phyloP scores from a whole-genome alignment of 2,888 invertebrate species.

The Orthosia gothica region DNA sequence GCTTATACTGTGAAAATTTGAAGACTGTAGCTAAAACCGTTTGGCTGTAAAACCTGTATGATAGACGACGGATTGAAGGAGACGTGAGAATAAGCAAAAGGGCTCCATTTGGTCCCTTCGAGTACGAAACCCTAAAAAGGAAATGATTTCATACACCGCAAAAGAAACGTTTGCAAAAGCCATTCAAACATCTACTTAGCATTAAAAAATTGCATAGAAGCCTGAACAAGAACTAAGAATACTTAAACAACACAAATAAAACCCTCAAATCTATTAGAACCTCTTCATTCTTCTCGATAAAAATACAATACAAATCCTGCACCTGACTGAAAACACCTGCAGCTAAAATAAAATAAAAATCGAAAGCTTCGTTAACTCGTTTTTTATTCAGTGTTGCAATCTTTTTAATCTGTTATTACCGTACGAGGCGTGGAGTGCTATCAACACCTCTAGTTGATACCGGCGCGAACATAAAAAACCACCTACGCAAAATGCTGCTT shows the following conservation, averaged over 20 bases:
- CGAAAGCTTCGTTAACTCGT: constrained; percentile 40
- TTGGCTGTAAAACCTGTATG: too few species aligned
- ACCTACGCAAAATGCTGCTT: not conserved
- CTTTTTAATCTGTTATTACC: constrained; percentile 59
- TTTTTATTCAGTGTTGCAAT: constrained; percentile 53
- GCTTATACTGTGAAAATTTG: too few species aligned
- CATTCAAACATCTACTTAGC: not conserved
- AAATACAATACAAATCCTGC: constrained; percentile 31
- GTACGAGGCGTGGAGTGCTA: constrained; percentile 35
- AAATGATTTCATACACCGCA: not conserved
- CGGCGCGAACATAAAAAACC: constrained; percentile 22
- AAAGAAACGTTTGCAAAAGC: not conserved
- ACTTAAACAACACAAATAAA: constrained; percentile 4
- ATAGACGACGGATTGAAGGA: too few species aligned
- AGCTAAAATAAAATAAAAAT: constrained; percentile 18
- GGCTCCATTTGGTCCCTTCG: too few species aligned
- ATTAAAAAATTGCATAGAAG: not conserved
- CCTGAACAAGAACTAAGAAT: not conserved
- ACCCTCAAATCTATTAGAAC: not conserved
- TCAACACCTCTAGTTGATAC: constrained; percentile 46
- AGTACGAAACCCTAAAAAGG: too few species aligned
- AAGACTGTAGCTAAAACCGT: too few species aligned
- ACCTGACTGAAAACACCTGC: constrained; percentile 39
- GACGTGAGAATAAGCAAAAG: too few species aligned
- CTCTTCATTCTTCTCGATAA: constrained; percentile 21